Evolutionary conservation across 2,113 vertebrate genomes (phyloP).

Genomic region (Hydropotes inermis): DNA sequence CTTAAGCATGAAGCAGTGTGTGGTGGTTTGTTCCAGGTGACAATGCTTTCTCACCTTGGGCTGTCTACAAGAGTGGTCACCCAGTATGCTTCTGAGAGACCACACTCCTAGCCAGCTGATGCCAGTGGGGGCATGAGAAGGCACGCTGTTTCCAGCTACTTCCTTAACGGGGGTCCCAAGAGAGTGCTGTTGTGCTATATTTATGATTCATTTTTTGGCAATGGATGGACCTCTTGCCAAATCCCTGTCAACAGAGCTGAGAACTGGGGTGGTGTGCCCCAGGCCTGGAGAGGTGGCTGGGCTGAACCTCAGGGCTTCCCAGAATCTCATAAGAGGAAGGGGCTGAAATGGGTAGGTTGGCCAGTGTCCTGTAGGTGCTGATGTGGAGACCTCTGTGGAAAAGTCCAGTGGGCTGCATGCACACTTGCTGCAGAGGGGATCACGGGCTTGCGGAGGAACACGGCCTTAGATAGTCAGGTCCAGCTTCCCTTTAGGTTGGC

Average conservation of each 20-base stretch:
- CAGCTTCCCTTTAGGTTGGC: neutral
- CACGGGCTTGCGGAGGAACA: neutral
- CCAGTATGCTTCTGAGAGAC: neutral
- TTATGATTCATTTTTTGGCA: conserved; percentile 12
- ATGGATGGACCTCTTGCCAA: neutral
- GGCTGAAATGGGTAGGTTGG: too few species aligned
- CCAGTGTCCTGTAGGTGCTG: neutral
- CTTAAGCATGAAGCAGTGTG: neutral
- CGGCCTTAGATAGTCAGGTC: neutral
- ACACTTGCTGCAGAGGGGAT: neutral
- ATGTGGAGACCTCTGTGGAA: neutral
- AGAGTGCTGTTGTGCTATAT: neutral
- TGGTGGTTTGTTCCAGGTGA: neutral
- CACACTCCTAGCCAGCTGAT: neutral
- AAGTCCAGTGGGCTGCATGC: neutral
- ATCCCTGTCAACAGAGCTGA: neutral
- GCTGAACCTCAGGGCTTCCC: neutral
- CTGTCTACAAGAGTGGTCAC: neutral
- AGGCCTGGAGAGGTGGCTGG: neutral
- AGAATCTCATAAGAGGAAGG: neutral
- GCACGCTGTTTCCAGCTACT: neutral
- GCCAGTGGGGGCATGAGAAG: neutral
- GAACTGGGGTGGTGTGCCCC: neutral
- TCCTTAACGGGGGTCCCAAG: neutral
- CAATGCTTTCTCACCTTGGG: neutral